These are phyloP conservation scores for Atherinomorus stipes DNA, from an alignment of 2,113 vertebrate genomes.

Conservation along the genomic window DNA sequence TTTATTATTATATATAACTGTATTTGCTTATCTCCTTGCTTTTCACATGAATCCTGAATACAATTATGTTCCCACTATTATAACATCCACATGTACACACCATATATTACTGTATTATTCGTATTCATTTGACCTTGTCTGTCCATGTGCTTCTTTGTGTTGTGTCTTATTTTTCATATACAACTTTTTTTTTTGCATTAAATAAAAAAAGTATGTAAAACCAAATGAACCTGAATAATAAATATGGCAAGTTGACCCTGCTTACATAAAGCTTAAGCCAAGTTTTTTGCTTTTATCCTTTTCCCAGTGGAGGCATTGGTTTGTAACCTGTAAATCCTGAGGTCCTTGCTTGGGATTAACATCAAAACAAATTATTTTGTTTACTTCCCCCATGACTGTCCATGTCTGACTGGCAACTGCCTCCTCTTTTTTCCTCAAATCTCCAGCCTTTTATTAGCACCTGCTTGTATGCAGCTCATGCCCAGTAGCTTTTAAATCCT, in stretches of 20 bases:
- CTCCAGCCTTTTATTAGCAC: constrained; percentile 33
- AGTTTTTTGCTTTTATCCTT: constrained; percentile 10
- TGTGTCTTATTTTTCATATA: no score
- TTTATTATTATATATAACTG: no score
- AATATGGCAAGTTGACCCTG: not conserved
- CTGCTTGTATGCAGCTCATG: constrained; percentile 49
- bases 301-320: not conserved
- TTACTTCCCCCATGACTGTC: constrained; percentile 9
- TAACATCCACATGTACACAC: no score
- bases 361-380: constrained; percentile 30
- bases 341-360: constrained; percentile 24
- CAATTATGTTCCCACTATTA: no score
- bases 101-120: no score
- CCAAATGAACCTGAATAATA: no score
- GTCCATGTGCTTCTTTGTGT: no score
- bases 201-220: no score
- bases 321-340: constrained; percentile 26
- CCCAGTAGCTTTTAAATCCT: constrained; percentile 61
- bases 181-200: no score
- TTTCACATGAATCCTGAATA: no score
- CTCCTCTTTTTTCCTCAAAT: not conserved
- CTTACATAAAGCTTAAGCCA: not conserved
- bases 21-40: no score
- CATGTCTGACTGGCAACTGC: constrained; percentile 14
- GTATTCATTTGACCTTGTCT: no score